These are phyloP conservation scores for Harpegnathos saltator DNA, from an alignment of 1,140 invertebrate species.

Conservation along the genomic window DNA sequence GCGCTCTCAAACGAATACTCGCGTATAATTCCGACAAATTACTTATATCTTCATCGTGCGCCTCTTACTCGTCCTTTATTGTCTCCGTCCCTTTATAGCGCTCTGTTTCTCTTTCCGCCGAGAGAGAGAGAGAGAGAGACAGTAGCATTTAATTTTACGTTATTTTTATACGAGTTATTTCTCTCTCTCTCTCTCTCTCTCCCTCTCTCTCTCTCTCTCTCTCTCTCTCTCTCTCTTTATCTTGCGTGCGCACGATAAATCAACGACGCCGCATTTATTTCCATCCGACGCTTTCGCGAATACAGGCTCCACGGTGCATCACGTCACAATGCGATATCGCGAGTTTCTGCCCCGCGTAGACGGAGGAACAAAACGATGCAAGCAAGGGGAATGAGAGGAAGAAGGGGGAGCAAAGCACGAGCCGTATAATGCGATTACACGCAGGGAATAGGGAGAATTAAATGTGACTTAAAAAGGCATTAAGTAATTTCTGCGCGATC, in stretches of 20 bases:
- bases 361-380: constrained; percentile 52
- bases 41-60: not conserved
- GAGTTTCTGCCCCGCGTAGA: constrained; percentile 28
- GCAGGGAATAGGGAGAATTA: constrained; percentile 44
- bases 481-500: constrained; percentile 48
- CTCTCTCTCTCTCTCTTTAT: too few species aligned
- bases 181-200: too few species aligned
- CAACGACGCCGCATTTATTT: constrained; percentile 22
- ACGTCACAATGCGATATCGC: constrained; percentile 53
- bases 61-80: not conserved
- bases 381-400: constrained; percentile 6
- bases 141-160: constrained; percentile 19
- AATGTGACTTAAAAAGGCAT: constrained; percentile 63
- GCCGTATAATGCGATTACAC: constrained; percentile 62
- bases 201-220: too few species aligned
- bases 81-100: not conserved
- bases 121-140: too few species aligned
- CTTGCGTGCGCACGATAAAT: constrained; percentile 25
- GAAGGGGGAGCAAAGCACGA: not conserved
- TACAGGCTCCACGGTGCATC: constrained; percentile 49
- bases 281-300: constrained; percentile 40
- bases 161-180: constrained; percentile 5
- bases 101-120: not conserved
- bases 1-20: not conserved
- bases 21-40: constrained; percentile 13